Percentiles rank a stretch among this genome's conserved stretches.
Evolutionary conservation across 2,888 invertebrate genomes (phyloP).

Genomic region (Oscheius sp.): DNA sequence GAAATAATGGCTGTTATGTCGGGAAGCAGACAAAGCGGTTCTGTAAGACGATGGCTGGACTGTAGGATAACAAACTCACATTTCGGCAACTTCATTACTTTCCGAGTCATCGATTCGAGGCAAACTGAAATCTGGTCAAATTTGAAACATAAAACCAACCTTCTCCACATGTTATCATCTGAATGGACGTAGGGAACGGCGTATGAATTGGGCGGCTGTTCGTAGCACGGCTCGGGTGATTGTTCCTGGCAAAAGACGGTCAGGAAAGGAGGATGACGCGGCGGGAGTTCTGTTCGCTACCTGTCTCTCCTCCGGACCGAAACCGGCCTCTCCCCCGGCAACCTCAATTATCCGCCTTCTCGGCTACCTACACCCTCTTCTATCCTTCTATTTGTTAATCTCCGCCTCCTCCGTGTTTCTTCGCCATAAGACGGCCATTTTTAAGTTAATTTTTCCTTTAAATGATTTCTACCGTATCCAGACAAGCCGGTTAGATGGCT

Average conservation of each 20-base stretch:
- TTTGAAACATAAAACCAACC: background rate
- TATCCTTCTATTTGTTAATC: slow-evolving; percentile 11
- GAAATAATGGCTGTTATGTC: slow-evolving; percentile 67
- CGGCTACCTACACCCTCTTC: slow-evolving; percentile 4
- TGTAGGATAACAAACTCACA: slow-evolving; percentile 30
- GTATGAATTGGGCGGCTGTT: slow-evolving; percentile 19
- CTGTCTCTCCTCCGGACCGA: slow-evolving; percentile 22
- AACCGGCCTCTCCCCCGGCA: slow-evolving; percentile 29
- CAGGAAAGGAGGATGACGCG: slow-evolving; percentile 8
- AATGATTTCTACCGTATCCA: background rate
- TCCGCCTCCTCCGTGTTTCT: background rate
- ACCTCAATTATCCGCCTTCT: slow-evolving; percentile 29
- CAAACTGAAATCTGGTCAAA: background rate
- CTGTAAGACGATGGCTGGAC: too few relatives aligned
- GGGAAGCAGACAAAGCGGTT: slow-evolving; percentile 32
- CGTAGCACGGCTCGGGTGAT: slow-evolving; percentile 2
- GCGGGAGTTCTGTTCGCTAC: slow-evolving; percentile 31
- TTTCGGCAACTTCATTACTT: background rate
- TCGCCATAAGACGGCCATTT: background rate
- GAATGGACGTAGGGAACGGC: slow-evolving; percentile 16
- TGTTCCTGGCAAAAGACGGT: background rate
- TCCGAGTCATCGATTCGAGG: slow-evolving; percentile 5
- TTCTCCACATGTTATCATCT: slow-evolving; percentile 9
- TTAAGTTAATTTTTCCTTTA: background rate
- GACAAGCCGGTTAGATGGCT: too few relatives aligned